Conservation (phyloP, 1,140 invertebrate genomes). For the Medauroidea extradentata region DNA sequence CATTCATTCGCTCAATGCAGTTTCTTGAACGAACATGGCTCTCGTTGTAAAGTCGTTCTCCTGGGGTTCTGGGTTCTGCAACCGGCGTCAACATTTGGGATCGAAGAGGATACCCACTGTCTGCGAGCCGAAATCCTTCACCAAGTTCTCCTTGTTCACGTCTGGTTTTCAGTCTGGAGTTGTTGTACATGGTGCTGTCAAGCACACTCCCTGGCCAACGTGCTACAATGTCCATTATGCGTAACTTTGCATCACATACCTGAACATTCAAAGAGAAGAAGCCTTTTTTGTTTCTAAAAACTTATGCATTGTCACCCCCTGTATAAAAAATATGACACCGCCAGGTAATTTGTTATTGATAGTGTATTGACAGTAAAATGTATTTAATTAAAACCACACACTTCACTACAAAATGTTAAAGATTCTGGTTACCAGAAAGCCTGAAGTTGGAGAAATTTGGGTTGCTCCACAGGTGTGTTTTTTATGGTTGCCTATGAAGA, state of each 20-base stretch:
- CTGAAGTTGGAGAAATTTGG: no score
- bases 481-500: no score
- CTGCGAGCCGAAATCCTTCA: no score
- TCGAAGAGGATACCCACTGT: conserved; percentile 11
- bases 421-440: no score
- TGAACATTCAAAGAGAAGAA: conserved; percentile 44
- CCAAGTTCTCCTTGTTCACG: no score
- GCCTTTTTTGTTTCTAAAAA: conserved; percentile 40
- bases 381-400: no score
- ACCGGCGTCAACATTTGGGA: conserved; percentile 31
- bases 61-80: conserved; percentile 21
- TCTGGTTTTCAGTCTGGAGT: conserved; percentile 9
- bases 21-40: conserved; percentile 42
- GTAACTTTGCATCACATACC: conserved; percentile 34
- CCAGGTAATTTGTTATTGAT: no score
- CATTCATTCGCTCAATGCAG: conserved; percentile 39
- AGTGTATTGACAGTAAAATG: no score
- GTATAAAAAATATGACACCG: no score
- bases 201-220: no score
- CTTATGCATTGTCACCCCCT: conserved; percentile 28
- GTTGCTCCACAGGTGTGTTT: no score
- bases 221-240: conserved; percentile 34
- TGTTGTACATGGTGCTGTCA: conserved; percentile 30
- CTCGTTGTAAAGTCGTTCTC: conserved; percentile 36
- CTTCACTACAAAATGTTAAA: no score